These are phyloP conservation scores for Myiotriccus ornatus DNA, from an alignment of 2,797 vertebrate genomes.

Conservation along the genomic window DNA sequence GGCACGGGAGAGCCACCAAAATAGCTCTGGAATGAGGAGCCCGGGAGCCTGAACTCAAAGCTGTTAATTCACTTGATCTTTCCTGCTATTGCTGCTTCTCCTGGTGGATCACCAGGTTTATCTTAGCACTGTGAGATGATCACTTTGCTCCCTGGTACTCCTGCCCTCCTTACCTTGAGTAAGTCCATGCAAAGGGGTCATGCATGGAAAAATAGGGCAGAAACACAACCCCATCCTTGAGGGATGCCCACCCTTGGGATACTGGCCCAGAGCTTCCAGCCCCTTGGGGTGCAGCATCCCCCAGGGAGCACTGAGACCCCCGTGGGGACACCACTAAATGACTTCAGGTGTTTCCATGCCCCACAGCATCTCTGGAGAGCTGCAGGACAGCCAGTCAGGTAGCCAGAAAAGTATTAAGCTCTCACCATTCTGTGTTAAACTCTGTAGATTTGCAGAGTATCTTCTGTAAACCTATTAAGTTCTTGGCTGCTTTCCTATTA, in stretches of 20 bases:
- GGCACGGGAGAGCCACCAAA: fast-evolving
- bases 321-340: neutral
- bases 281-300: neutral
- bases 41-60: neutral
- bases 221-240: fast-evolving
- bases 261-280: neutral
- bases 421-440: neutral
- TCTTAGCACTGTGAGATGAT: fast-evolving
- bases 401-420: neutral
- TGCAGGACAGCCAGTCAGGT: neutral
- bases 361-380: fast-evolving
- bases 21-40: neutral
- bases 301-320: neutral
- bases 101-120: fast-evolving
- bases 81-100: neutral
- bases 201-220: fast-evolving
- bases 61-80: neutral
- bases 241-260: neutral
- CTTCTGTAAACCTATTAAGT: neutral
- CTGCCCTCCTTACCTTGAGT: neutral
- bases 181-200: fast-evolving
- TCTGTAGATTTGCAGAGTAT: neutral
- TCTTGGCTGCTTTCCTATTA: neutral
- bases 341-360: neutral
- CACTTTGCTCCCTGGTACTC: neutral